Conservation (phyloP, 2,888 invertebrate species). For the Tolmerus cingulatus region DNA sequence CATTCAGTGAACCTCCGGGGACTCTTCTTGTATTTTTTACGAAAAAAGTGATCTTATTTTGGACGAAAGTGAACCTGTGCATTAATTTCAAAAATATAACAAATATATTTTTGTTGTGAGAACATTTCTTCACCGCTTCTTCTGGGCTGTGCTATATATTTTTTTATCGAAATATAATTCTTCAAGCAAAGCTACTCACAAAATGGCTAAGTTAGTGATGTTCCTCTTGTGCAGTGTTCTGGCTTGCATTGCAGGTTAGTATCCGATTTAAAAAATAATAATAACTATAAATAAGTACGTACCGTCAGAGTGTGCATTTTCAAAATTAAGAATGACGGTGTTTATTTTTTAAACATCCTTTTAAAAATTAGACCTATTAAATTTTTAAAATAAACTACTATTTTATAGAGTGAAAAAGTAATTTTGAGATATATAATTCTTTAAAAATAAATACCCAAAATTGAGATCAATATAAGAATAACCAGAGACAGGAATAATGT, state of each 20-base stretch:
- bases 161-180: background rate
- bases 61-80: constrained; percentile 33
- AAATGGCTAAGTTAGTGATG: constrained; percentile 57
- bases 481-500: too few relatives aligned
- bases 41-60: constrained; percentile 4
- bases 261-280: background rate
- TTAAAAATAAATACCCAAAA: too few relatives aligned
- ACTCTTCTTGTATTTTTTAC: background rate
- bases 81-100: background rate
- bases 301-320: background rate
- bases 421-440: too few relatives aligned
- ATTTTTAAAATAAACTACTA: too few relatives aligned
- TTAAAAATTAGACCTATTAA: too few relatives aligned
- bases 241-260: constrained; percentile 59
- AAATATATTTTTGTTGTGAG: background rate
- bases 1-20: constrained; percentile 14
- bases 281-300: background rate
- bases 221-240: constrained; percentile 57
- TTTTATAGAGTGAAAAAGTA: too few relatives aligned
- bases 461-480: too few relatives aligned
- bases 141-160: constrained; percentile 12
- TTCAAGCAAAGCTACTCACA: background rate
- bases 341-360: background rate
- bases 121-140: background rate
- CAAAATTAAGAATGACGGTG: background rate